Conservation (phyloP, 2,797 vertebrate genomes). For the Protonibea diacanthus region DNA sequence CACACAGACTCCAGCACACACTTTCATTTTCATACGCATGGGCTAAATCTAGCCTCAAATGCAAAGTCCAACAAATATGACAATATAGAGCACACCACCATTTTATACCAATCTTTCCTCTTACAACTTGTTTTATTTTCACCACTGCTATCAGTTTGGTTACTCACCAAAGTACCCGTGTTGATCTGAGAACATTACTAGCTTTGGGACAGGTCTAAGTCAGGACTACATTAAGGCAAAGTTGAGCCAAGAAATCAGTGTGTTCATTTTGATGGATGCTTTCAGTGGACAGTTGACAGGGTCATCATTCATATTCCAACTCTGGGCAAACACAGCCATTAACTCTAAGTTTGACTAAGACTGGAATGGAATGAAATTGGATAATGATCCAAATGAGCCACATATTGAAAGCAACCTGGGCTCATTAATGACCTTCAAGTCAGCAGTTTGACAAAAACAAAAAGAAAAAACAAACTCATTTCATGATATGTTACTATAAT, state of each 20-base stretch:
- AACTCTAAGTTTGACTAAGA: too few relatives aligned
- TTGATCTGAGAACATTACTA: too few relatives aligned
- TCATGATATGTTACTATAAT: too few relatives aligned
- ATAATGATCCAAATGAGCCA: background rate
- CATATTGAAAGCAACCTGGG: background rate
- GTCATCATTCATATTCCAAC: background rate
- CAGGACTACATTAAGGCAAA: background rate
- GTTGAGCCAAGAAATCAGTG: background rate
- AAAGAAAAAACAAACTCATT: too few relatives aligned
- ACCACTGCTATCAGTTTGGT: background rate
- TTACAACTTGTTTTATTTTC: background rate
- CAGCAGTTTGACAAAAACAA: too few relatives aligned
- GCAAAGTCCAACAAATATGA: conserved; percentile 43
- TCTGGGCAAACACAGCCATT: too few relatives aligned
- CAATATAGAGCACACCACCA: too few relatives aligned
- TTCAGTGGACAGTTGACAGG: background rate
- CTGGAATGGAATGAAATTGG: too few relatives aligned
- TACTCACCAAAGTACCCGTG: too few relatives aligned
- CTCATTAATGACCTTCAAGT: too few relatives aligned
- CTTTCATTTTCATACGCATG: conserved; percentile 63
- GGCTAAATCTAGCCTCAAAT: conserved; percentile 37
- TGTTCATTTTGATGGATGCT: background rate
- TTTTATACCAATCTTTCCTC: too few relatives aligned
- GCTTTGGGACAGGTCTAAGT: background rate
- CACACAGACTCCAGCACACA: conserved; percentile 66